Base-by-base conservation (phyloP, 2,797 vertebrate genomes). In the Alauda arvensis region DNA sequence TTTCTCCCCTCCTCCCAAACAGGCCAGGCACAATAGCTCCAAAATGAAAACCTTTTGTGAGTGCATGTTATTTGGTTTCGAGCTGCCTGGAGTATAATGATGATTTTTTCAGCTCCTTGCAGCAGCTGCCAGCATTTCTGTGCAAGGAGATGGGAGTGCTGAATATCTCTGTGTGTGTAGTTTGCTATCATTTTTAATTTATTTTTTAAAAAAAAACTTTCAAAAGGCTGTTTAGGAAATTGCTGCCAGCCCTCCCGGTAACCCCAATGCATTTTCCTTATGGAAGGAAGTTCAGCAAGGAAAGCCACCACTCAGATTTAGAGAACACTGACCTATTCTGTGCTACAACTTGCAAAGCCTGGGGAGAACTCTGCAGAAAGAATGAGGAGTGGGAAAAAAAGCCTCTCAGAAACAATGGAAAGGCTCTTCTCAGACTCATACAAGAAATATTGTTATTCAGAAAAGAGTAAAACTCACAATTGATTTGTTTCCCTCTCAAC, bases 71-170 rank as follows among this genome's bases (percentile, higher is more conserved):
- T 84, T 76, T 67, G 71, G 89, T 91, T 83, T 89, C 77, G 43
- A 79, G 90, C 80, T 85, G 91, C 84, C 82, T 82, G 8, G 68
- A 92, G 57, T 77, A 90, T 51, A 87, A 82, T 28, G 85, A 92
- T 82, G 92, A 87, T 91, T 79, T 91, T 93, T 94, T 89, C 88
- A 90, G 88, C 65, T 85, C 83, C 70, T 71, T 26, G 0, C 89
- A 76, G 80, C 85, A 71, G 90, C 77, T 94, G 87, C 91, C 92
- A 92, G 85, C 57, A n/a, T 77, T 94, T 91, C 92, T 91, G 68
- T 34, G 56, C 53, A 34, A 83, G 83, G 88, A 88, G 83, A 79
- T 55, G 83, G 74, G 90, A 87, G 75, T 8, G 45, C 87, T 63
- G 79, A 72, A 11, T 66, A 78, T 75, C 56, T 83, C 49, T 85